A percentile compares a stretch with the other conserved stretches of the same genome.
Conservation (phyloP, 2,888 invertebrate genomes). For the Belgica antarctica region DNA sequence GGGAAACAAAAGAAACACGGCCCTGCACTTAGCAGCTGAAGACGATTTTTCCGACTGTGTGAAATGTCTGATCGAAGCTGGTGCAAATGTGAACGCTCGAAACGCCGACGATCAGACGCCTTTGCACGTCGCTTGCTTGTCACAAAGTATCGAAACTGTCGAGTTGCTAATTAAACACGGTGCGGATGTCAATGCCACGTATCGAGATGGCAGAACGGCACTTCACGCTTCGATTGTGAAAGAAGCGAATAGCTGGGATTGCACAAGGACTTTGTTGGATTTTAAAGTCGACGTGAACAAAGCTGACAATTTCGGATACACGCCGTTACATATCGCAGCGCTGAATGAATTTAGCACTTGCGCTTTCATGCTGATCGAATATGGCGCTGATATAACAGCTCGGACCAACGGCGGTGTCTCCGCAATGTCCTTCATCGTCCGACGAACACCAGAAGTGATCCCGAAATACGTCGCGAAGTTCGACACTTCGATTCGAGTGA, state of each 20-base stretch:
- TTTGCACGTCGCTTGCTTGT: conserved; percentile 77
- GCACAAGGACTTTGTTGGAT: conserved; percentile 64
- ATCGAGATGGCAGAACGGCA: conserved; percentile 73
- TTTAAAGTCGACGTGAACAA: conserved; percentile 72
- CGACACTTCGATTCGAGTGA: conserved; percentile 72
- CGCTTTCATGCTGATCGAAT: conserved; percentile 54
- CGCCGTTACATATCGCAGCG: conserved; percentile 78
- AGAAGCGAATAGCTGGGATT: conserved; percentile 65
- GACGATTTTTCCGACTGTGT: conserved; percentile 81
- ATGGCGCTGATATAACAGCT: conserved; percentile 78
- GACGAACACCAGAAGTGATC: conserved; percentile 79
- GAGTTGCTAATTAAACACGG: conserved; percentile 66
- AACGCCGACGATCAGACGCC: conserved; percentile 78
- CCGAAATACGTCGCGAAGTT: conserved; percentile 69
- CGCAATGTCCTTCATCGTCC: conserved; percentile 75
- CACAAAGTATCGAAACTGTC: conserved; percentile 75
- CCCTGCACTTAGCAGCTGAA: conserved; percentile 83
- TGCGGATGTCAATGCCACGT: conserved; percentile 65
- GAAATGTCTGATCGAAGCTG: conserved; percentile 67
- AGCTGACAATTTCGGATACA: conserved; percentile 78
- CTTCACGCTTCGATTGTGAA: conserved; percentile 78
- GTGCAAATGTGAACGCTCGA: conserved; percentile 72
- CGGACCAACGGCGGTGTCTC: conserved; percentile 78
- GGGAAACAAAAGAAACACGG: conserved; percentile 70
- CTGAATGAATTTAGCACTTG: conserved; percentile 65